Evolutionary conservation across 2,888 invertebrate genomes (phyloP), one percentile per base, ranked within the genome.

Genomic region (Drepana falcataria): DNA sequence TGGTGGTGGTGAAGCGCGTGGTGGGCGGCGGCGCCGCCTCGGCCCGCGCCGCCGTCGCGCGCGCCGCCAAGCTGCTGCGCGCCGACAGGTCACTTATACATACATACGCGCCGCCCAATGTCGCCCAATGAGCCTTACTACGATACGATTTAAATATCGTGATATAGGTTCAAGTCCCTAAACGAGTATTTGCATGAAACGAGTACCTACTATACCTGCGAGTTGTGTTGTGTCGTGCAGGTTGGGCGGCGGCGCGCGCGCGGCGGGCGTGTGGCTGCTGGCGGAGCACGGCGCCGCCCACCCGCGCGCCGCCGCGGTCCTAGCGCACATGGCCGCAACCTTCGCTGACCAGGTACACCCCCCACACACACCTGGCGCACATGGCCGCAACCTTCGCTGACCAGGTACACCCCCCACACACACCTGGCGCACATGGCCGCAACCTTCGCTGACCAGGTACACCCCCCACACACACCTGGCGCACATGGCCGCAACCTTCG

Each of bases 1-100:
- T 90, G 70, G 88, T 90, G 69, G 90, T 90, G 65, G 89, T 90
- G 73, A 90, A 90, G 70, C 72, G 88, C 0, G 91, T 90, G 68
- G 89, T 90, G 60, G 86, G 90, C 0, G 88, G 87, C 0, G 90
- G 87, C 0, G 88, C 87, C 5, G 77, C 81, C 1, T 76, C 82
- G 0, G 87, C 88, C 0, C 56, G 79, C 1, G 86, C 88, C 0
- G 89, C 88, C 35, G 89, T 89, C 2, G 76, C 83, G 0, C 63
- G 89, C 4, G 89, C 89, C n/a, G 87, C 87, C 35, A 81, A 78
- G 35, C 73, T 90, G 53, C 80, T 91, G 55, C 72, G 86, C 0
- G 59, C 81, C 0, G 88, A 87, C 71, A 71, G 89, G 89, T 89
- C 44, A 37, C 37, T 35, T 52, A n/a, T 7, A 33, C 40, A 6